Base-by-base conservation (phyloP, 2,888 invertebrate genomes). In the Stomorhina lunata region DNA sequence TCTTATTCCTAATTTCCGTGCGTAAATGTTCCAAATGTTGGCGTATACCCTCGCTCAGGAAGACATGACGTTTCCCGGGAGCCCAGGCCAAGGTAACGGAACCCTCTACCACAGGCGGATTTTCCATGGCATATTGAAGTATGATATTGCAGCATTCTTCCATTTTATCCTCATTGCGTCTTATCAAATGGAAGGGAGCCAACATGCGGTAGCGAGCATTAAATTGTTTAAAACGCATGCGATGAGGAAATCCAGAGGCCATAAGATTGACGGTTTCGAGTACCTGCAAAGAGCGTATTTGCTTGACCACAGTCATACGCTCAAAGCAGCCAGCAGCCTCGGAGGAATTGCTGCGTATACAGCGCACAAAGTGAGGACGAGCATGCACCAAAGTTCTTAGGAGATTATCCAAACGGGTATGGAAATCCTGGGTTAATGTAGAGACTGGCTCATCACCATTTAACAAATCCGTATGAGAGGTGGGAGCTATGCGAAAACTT, bases 171-270 rank as follows among this genome's bases (percentile, higher is more conserved):
- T 95, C 95, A 66, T 93, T 93, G 17, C 94, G 92, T 5, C 94
- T 92, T 72, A 94, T 91, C 87, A 93, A 93, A 84, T 94, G 94
- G 89, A 96, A 96, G n/a, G 96, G 95, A 71, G 96, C 96, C 86
- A 98, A 92, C 88, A 97, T 93, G 85, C 96, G 93, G 92, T 98
- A 98, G 29, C 98, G 94, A 0, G 94, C 93, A 89, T 95, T 95
- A 92, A 98, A 98, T 40, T 96, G 96, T 90, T 97, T 97, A 92
- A 98, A 98, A 25, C 98, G 94, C 97, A 98, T 97, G 86, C 97
- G 93, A 91, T 98, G 98, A 27, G 98, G 98, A 91, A 96, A 97
- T 7, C 98, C 98, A 87, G 96, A 96, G 12, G 97, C 97, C 98
- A 98, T 98, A 81, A 98, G 92, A 91, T 98, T 97, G 17, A 98